These are phyloP conservation scores for Stenchaetothrips biformis DNA, from an alignment of 2,888 invertebrate genomes.

Conservation along the genomic window DNA sequence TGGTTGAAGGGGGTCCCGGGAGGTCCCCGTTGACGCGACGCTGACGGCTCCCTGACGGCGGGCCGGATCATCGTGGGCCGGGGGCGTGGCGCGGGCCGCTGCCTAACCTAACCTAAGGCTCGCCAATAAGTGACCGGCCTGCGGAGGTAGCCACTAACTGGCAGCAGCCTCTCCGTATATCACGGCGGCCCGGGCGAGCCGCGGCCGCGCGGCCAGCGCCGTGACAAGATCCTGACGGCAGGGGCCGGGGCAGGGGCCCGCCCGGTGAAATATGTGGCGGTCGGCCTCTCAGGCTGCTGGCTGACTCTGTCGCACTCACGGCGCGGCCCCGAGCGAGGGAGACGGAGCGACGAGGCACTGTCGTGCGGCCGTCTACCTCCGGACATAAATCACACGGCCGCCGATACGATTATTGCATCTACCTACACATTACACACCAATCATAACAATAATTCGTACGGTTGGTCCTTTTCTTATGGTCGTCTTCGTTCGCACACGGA, in stretches of 20 bases:
- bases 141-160: background rate
- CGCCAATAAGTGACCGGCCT: background rate
- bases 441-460: background rate
- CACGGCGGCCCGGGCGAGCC: background rate
- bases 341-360: too few species aligned
- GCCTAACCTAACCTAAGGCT: too few species aligned
- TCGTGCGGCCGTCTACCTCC: background rate
- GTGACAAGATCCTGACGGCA: background rate
- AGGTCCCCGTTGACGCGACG: background rate
- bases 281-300: background rate
- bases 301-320: too few species aligned
- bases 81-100: too few species aligned
- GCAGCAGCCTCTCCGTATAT: background rate
- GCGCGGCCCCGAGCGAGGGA: too few species aligned
- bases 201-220: background rate
- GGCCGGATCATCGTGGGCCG: background rate
- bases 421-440: slow-evolving; percentile 16
- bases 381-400: background rate
- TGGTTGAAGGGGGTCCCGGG: background rate
- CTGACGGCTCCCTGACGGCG: background rate
- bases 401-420: slow-evolving; percentile 19
- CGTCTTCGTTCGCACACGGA: too few species aligned
- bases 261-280: slow-evolving; percentile 2
- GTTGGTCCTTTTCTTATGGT: too few species aligned
- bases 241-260: background rate